These are phyloP conservation scores for Rambutsinella grinnellia DNA, from an alignment of 2,888 invertebrate species.

Conservation along the genomic window DNA sequence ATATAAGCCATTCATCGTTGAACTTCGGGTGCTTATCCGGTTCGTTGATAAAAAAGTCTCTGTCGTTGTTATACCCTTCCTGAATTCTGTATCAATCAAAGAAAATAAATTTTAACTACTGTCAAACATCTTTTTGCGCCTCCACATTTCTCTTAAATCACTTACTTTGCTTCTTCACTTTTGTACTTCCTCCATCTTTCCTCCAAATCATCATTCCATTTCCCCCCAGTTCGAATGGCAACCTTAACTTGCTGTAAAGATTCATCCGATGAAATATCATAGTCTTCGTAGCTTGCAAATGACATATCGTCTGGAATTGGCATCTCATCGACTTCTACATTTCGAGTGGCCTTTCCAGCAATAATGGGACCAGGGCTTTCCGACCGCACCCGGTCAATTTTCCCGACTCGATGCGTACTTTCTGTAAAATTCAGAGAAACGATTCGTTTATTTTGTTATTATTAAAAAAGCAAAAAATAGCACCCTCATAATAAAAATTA, in stretches of 20 bases:
- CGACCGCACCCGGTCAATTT: conserved; percentile 33
- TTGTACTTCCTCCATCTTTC: conserved; percentile 27
- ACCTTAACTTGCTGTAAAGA: conserved; percentile 33
- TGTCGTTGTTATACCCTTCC: conserved; percentile 24
- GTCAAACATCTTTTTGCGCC: too few species aligned
- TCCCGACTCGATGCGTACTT: conserved; percentile 12
- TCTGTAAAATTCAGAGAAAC: neutral
- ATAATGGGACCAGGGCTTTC: conserved; percentile 45
- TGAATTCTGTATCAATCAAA: conserved; percentile 23
- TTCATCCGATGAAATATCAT: conserved; percentile 49
- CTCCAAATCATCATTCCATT: conserved; percentile 48
- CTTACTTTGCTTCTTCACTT: conserved; percentile 46
- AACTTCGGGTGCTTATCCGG: conserved; percentile 91
- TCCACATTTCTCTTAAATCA: neutral
- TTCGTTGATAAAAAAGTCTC: conserved; percentile 82
- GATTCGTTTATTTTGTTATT: too few species aligned
- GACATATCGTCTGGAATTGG: conserved; percentile 47
- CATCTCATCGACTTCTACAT: conserved; percentile 20
- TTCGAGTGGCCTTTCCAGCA: conserved; percentile 24
- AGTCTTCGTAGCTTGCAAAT: conserved; percentile 34
- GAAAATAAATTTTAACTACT: neutral
- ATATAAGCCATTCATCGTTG: conserved; percentile 90
- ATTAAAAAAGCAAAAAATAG: too few species aligned
- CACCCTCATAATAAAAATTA: neutral
- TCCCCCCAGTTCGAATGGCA: conserved; percentile 19